Evolutionary conservation across 2,888 invertebrate genomes (phyloP), one percentile per base, ranked within the genome.

Genomic region (Thelaira solivaga): DNA sequence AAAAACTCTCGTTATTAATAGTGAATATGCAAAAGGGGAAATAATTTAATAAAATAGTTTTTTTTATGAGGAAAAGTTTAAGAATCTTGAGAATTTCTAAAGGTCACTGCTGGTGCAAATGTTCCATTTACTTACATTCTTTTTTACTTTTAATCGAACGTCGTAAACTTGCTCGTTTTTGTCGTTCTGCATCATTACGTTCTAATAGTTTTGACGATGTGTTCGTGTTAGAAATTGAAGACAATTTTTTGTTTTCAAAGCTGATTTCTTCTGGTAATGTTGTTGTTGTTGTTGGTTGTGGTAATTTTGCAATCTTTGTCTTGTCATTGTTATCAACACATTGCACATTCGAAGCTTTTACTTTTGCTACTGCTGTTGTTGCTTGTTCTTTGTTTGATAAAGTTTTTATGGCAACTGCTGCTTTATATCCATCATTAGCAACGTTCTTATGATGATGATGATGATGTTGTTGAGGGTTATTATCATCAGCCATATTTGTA

Each of bases 41-140:
- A 26, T 53, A 26, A 5, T 4, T 36, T 10, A 20, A 45, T 62
- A 53, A 41, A 45, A 53, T 10, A 36, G 13, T 31, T 31, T 10
- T 6, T 11, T 3, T 11, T 1, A 7, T 3, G 11, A 34, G n/a
- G n/a, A 16, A 16, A 39, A n/a, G n/a, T 1, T 10, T 16, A 2
- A 13, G 7, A 36, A n/a, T 6, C 13, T 36, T 3, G 6, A 13
- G 13, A 2, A 13, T 36, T 36, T 36, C 13, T 5, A 7, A 31
- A n/a, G n/a, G n/a, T 31, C 1, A 31, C 11, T 6, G 26, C 26
- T 41, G 20, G 47, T 71, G 43, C 51, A 22, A 65, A 61, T 57
- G 24, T 8, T 24, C n/a, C 18, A 20, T 39, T n/a, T 74, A 86
- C 85, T 86, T 82, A 85, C 85, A 85, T 57, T 77, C 79, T 79